Conservation (phyloP, 2,888 invertebrate genomes). For the Neoascia interrupta region DNA sequence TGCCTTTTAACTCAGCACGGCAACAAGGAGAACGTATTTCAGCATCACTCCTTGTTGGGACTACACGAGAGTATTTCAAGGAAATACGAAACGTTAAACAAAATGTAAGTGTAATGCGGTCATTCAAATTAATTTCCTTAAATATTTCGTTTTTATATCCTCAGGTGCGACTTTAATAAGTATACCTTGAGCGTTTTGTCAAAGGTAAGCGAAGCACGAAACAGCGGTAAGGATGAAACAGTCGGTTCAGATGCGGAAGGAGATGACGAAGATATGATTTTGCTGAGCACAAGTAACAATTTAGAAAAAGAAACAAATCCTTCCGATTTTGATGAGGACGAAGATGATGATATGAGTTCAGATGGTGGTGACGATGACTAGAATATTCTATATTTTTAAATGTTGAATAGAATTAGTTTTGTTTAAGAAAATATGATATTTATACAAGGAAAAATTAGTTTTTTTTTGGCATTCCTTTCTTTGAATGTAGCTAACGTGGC, state of each 20-base stretch:
- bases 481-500: neutral
- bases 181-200: slow-evolving; percentile 88
- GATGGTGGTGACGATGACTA: slow-evolving; percentile 37
- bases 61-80: slow-evolving; percentile 89
- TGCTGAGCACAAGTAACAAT: slow-evolving; percentile 55
- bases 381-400: too few relatives aligned
- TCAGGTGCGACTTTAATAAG: slow-evolving; percentile 93
- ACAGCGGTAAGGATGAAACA: neutral
- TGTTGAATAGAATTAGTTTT: neutral
- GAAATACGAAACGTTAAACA: slow-evolving; percentile 89
- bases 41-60: slow-evolving; percentile 84
- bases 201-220: slow-evolving; percentile 78
- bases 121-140: slow-evolving; percentile 2
- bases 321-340: slow-evolving; percentile 71
- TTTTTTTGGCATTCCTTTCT: neutral
- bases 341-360: slow-evolving; percentile 64
- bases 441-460: slow-evolving; percentile 5
- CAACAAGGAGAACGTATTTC: slow-evolving; percentile 82
- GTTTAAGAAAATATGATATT: slow-evolving; percentile 4
- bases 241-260: slow-evolving; percentile 44
- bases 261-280: slow-evolving; percentile 70
- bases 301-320: slow-evolving; percentile 69
- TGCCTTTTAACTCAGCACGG: slow-evolving; percentile 85
- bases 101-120: slow-evolving; percentile 85
- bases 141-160: slow-evolving; percentile 74